phyloP scores from a whole-genome alignment of 1,140 invertebrate genomes.

The Euwallacea similis region DNA sequence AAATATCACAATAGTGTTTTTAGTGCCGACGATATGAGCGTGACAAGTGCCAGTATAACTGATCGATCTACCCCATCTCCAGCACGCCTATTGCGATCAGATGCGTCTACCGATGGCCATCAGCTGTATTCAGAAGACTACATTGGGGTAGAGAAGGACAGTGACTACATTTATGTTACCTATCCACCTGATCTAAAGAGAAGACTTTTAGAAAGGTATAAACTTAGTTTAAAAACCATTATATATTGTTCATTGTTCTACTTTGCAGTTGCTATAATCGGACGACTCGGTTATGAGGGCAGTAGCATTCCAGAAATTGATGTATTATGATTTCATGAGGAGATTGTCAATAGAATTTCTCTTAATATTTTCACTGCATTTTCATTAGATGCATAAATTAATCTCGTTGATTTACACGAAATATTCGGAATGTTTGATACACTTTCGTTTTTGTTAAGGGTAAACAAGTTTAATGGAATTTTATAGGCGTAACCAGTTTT shows the following conservation, averaged over 20 bases:
- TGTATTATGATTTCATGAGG: too few relatives aligned
- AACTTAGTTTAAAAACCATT: background rate
- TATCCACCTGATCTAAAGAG: conserved; percentile 83
- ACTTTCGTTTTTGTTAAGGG: too few relatives aligned
- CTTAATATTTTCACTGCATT: too few relatives aligned
- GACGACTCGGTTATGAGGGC: conserved; percentile 66
- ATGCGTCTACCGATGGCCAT: conserved; percentile 52
- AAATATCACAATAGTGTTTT: conserved; percentile 36
- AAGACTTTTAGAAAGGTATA: conserved; percentile 75
- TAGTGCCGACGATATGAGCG: conserved; percentile 66
- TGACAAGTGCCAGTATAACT: conserved; percentile 64
- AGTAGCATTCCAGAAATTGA: conserved; percentile 17
- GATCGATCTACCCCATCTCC: conserved; percentile 65
- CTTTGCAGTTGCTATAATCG: conserved; percentile 72
- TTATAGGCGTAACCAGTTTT: too few relatives aligned
- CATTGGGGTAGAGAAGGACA: conserved; percentile 61
- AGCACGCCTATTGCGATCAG: conserved; percentile 56
- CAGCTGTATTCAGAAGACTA: conserved; percentile 55
- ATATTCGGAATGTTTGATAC: too few relatives aligned
- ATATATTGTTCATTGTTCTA: conserved; percentile 29
- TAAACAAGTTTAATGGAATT: too few relatives aligned
- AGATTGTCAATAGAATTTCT: too few relatives aligned
- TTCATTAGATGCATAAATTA: too few relatives aligned
- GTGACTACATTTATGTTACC: conserved; percentile 83
- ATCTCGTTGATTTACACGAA: too few relatives aligned